Base-by-base conservation (phyloP, 2,888 invertebrate species). In the Acanthosepion esculentum region DNA sequence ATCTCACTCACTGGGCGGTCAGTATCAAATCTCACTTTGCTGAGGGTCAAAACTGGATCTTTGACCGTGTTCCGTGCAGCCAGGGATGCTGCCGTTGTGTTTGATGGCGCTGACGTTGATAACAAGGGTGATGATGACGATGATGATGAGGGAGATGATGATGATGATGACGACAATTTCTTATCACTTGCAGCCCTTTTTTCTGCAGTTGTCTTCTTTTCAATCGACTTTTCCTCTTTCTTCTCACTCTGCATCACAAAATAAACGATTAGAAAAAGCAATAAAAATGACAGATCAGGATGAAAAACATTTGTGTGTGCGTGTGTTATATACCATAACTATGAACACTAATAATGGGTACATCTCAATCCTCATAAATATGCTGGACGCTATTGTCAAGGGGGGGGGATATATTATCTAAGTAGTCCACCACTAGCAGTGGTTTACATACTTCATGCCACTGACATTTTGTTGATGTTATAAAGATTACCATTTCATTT, bases 151-250 rank as follows among this genome's bases (percentile, higher is more conserved):
- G 91, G 91, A 33, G 91, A 91, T 91, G 91, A 91, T 91, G 91
- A 91, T 91, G 91, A 91, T 33, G 92, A 48, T 23, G 91, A 91
- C 20, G 8, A 64, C 23, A 48, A 29, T 48, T 48, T 92, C 48
- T 29, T 93, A 50, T 93, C 93, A 48, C 29, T 93, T 29, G 26
- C 48, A 50, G 93, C 50, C 18, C 10, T 92, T 15, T 41, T 92
- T 41, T 92, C 92, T 48, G 92, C 8, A 92, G 10, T 10, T 48
- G 26, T 92, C 29, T 48, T 93, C 93, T 93, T 48, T 93, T 48
- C 93, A 50, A 93, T 53, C 15, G 48, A 53, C 50, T 53, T 93
- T 93, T 93, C 93, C 29, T 93, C 93, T 29, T 93, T 93, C 33
- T 93, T 93, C 6, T 93, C 93, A 48, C 29, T 18, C 93, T 93